These are phyloP conservation scores for Monarcha castaneiventris DNA, from an alignment of 2,113 vertebrate species.

Conservation along the genomic window DNA sequence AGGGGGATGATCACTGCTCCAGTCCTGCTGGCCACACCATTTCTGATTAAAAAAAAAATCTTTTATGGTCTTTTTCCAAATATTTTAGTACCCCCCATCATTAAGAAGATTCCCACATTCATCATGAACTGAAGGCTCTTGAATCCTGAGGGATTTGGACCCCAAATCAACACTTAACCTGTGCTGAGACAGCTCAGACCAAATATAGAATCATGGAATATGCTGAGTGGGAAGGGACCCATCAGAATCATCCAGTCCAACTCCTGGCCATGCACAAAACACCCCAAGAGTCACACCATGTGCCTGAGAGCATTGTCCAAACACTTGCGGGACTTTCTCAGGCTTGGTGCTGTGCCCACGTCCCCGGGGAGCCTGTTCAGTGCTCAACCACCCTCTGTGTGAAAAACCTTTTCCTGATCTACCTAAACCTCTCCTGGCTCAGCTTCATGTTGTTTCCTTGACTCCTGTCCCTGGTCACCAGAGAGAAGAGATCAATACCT, in stretches of 20 bases:
- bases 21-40: background rate
- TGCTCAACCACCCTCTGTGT: background rate
- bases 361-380: background rate
- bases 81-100: background rate
- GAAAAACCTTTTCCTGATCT: background rate
- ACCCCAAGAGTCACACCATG: background rate
- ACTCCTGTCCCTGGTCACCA: background rate
- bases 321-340: background rate
- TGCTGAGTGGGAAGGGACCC: background rate
- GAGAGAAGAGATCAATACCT: background rate
- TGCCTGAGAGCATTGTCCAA: background rate
- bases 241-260: background rate
- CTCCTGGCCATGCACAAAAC: background rate
- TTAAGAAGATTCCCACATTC: background rate
- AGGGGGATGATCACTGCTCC: background rate
- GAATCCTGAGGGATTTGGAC: background rate
- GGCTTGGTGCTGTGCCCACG: background rate
- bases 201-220: background rate
- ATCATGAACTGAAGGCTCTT: background rate
- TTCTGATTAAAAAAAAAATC: background rate
- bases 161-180: background rate
- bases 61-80: background rate
- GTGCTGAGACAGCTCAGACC: background rate
- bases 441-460: background rate
- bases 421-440: background rate